Conservation (phyloP, 2,888 invertebrate genomes). For the Carcina quercana region DNA sequence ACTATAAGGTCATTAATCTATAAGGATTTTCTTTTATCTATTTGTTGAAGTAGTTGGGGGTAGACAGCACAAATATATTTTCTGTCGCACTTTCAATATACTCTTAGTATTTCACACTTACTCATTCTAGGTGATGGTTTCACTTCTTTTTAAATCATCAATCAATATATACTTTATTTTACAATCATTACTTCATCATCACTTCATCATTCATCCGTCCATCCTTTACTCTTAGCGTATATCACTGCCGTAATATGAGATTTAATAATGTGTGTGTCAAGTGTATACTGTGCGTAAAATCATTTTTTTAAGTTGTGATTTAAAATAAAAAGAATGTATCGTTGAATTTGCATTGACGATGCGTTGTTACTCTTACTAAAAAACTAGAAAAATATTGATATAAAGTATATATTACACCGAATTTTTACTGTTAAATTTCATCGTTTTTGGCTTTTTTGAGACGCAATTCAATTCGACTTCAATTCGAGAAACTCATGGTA, state of each 20-base stretch:
- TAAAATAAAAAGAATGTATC: too few species aligned
- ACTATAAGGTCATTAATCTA: constrained; percentile 17
- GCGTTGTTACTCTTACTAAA: too few species aligned
- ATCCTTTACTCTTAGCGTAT: too few species aligned
- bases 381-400: too few species aligned
- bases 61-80: constrained; percentile 46
- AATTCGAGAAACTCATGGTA: constrained; percentile 3
- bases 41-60: constrained; percentile 40
- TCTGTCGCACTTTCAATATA: constrained; percentile 51
- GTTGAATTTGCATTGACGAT: too few species aligned
- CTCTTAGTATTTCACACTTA: constrained; percentile 34
- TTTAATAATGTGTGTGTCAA: too few species aligned
- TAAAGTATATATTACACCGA: too few species aligned
- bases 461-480: too few species aligned
- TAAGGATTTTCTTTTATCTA: constrained; percentile 27
- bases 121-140: constrained; percentile 45
- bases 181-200: constrained; percentile 4
- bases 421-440: too few species aligned
- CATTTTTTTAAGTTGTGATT: too few species aligned
- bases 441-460: too few species aligned
- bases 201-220: constrained; percentile 9
- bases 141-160: constrained; percentile 21
- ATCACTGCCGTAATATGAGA: constrained; percentile 5
- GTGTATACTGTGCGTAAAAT: too few species aligned
- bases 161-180: constrained; percentile 3